Conservation (phyloP, 2,888 invertebrate genomes). For the Dynastes hyllus region DNA sequence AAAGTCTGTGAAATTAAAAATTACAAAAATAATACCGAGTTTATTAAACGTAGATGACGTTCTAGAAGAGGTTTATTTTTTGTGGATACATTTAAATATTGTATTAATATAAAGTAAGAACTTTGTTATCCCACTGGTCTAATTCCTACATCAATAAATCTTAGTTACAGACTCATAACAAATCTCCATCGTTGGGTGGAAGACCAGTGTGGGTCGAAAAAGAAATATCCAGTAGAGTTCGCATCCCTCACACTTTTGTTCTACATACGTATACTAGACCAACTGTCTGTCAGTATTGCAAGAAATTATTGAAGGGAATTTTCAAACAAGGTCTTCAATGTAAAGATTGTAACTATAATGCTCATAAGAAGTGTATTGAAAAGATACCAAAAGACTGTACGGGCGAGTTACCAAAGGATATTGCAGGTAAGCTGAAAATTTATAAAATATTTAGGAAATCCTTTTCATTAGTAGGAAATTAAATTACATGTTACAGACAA, state of each 20-base stretch:
- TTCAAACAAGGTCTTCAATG: constrained; percentile 98
- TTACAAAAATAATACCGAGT: too few relatives aligned
- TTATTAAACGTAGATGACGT: too few relatives aligned
- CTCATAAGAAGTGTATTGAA: constrained; percentile 94
- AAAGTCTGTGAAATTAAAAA: too few relatives aligned
- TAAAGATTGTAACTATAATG: constrained; percentile 97
- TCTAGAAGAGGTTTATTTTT: too few relatives aligned
- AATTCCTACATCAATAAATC: neutral
- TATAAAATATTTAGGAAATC: too few relatives aligned
- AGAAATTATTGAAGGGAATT: constrained; percentile 94
- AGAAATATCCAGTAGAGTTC: constrained; percentile 77
- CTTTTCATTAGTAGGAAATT: neutral
- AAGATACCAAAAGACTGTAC: constrained; percentile 93
- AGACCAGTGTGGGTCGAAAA: constrained; percentile 82
- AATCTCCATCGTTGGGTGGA: constrained; percentile 82
- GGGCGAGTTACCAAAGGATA: constrained; percentile 81
- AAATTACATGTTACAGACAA: too few relatives aligned
- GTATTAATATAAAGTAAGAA: too few relatives aligned
- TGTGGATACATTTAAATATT: too few relatives aligned
- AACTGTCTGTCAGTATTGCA: constrained; percentile 96
- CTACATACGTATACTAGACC: constrained; percentile 97
- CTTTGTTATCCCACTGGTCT: neutral
- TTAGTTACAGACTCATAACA: constrained; percentile 68
- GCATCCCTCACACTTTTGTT: constrained; percentile 97
- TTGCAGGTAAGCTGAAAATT: constrained; percentile 63